phyloP scores from a whole-genome alignment of 2,113 vertebrate genomes.

The Clarias batrachus region DNA sequence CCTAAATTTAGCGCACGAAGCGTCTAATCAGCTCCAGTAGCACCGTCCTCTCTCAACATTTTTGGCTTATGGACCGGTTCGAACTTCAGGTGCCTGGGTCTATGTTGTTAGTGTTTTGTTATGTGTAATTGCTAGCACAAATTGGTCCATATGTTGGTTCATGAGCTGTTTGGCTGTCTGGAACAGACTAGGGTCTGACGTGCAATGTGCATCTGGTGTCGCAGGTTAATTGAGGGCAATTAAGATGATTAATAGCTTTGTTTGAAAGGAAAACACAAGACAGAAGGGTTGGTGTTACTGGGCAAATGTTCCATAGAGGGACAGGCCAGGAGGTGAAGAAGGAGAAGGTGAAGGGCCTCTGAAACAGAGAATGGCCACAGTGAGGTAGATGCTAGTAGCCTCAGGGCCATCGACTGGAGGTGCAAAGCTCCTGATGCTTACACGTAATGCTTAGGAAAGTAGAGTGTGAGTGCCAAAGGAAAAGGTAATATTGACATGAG shows the following conservation, averaged over 20 bases:
- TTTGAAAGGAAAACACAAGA: slow-evolving; percentile 87
- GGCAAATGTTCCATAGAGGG: slow-evolving; percentile 77
- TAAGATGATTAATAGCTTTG: slow-evolving; percentile 87
- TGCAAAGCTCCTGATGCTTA: slow-evolving; percentile 62
- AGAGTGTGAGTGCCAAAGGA: slow-evolving; percentile 61
- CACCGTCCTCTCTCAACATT: slow-evolving; percentile 9
- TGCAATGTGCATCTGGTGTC: slow-evolving; percentile 73
- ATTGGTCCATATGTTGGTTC: slow-evolving; percentile 64
- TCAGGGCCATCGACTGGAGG: slow-evolving; percentile 48
- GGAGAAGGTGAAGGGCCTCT: slow-evolving; percentile 37
- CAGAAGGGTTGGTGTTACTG: slow-evolving; percentile 79
- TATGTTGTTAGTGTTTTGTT: slow-evolving; percentile 66
- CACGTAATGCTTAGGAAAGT: slow-evolving; percentile 68
- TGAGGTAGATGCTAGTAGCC: slow-evolving; percentile 44
- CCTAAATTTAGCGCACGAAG: slow-evolving; percentile 32
- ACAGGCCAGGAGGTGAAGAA: slow-evolving; percentile 66
- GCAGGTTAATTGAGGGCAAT: slow-evolving; percentile 79
- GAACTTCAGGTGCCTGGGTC: slow-evolving; percentile 46
- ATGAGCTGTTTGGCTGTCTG: slow-evolving; percentile 68
- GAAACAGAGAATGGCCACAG: slow-evolving; percentile 37
- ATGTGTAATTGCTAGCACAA: slow-evolving; percentile 61
- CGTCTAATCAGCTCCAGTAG: slow-evolving; percentile 5
- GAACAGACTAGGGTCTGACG: slow-evolving; percentile 68
- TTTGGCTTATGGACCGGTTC: slow-evolving; percentile 23
- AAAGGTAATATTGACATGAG: slow-evolving; percentile 66